Percentiles rank a stretch among this genome's conserved stretches.
phyloP scores from a whole-genome alignment of 2,888 invertebrate species.

The Pristionchus arcanus region DNA sequence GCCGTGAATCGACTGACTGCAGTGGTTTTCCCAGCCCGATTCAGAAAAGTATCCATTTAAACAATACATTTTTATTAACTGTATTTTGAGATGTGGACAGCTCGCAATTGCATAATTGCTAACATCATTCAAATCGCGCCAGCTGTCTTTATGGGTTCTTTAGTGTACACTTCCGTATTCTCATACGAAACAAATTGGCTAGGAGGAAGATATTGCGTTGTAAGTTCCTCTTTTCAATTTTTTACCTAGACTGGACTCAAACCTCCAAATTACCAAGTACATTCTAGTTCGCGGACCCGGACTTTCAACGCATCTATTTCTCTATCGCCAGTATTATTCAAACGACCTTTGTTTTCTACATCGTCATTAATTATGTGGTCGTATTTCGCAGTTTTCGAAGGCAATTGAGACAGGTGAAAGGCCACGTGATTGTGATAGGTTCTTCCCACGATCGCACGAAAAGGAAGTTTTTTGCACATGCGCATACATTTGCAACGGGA shows the following conservation, averaged over 20 bases:
- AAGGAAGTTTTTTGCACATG: background rate
- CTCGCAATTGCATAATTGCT: background rate
- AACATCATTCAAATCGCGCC: slow-evolving; percentile 12
- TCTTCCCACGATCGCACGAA: background rate
- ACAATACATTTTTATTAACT: background rate
- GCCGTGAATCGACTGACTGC: slow-evolving; percentile 34
- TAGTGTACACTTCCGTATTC: slow-evolving; percentile 23
- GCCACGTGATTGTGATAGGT: background rate
- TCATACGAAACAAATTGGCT: slow-evolving; percentile 15
- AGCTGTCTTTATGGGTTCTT: background rate
- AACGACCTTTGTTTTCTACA: slow-evolving; percentile 25
- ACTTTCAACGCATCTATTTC: slow-evolving; percentile 16
- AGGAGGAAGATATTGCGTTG: slow-evolving; percentile 19
- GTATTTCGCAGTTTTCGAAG: slow-evolving; percentile 30
- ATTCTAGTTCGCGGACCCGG: slow-evolving; percentile 39
- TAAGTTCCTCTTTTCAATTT: background rate
- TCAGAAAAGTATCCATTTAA: background rate
- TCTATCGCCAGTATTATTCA: background rate
- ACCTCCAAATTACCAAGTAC: background rate
- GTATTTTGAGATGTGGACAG: background rate
- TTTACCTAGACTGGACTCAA: background rate
- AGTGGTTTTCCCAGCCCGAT: background rate
- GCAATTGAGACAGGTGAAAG: slow-evolving; percentile 22
- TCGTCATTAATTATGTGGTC: slow-evolving; percentile 33
- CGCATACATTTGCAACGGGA: background rate